Percentiles rank a stretch among this genome's conserved stretches.
Conservation (phyloP, 1,140 invertebrate species). For the Leptoteleia sp. region DNA sequence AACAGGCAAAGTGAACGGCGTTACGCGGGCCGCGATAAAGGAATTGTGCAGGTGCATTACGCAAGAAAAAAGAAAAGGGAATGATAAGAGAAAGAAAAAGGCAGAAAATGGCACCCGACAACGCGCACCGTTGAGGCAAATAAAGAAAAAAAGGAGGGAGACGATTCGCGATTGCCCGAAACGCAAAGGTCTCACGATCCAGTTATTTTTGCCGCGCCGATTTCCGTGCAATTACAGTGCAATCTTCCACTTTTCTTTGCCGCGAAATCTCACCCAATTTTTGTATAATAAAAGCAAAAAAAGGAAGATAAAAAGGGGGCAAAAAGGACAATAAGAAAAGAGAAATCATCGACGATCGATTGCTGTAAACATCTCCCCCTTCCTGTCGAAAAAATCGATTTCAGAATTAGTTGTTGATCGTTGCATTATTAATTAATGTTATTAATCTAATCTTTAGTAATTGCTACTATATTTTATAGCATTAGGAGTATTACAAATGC, state of each 20-base stretch:
- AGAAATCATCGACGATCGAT: neutral
- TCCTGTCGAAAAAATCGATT: neutral
- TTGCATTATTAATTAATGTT: no score
- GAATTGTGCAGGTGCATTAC: no score
- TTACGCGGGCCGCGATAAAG: no score
- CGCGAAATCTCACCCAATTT: slow-evolving; percentile 29
- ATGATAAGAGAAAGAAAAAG: no score
- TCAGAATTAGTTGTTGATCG: neutral
- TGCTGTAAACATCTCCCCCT: neutral
- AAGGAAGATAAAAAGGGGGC: neutral
- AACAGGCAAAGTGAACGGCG: no score
- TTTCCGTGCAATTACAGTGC: slow-evolving; percentile 17
- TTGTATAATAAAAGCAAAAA: neutral
- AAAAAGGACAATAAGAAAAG: neutral
- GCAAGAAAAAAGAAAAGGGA: no score
- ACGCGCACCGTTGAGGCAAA: slow-evolving; percentile 14
- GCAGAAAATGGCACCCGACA: no score
- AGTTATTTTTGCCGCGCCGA: slow-evolving; percentile 54
- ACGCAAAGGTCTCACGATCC: slow-evolving; percentile 59
- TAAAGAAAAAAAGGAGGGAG: no score
- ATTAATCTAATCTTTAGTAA: no score
- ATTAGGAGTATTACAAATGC: no score
- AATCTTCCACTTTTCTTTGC: slow-evolving; percentile 28
- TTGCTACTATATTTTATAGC: no score
- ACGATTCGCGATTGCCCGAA: slow-evolving; percentile 36